phyloP scores from a whole-genome alignment of 2,113 vertebrate genomes.

The Numida meleagris region DNA sequence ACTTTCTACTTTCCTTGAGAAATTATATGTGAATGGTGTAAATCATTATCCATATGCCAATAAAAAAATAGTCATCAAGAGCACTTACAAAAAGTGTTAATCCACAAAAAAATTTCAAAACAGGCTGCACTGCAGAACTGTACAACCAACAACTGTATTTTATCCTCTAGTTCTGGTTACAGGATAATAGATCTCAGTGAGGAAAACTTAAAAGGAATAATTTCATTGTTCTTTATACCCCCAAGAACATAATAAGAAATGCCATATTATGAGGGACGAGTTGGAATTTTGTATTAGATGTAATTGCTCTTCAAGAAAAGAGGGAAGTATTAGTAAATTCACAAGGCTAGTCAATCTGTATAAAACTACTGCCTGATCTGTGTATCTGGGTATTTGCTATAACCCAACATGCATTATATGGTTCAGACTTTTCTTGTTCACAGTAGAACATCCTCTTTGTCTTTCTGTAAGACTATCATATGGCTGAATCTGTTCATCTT shows the following conservation, averaged over 20 bases:
- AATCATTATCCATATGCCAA: background rate
- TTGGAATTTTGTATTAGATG: background rate
- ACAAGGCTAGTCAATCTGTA: background rate
- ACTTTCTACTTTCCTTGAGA: background rate
- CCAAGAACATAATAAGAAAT: background rate
- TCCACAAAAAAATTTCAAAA: background rate
- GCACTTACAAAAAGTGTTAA: background rate
- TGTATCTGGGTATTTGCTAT: background rate
- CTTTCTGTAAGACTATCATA: background rate
- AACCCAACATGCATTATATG: background rate
- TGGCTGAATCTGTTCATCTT: background rate
- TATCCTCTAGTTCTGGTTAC: background rate
- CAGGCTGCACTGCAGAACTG: background rate
- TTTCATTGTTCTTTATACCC: background rate
- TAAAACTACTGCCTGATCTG: background rate
- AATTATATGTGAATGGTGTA: constrained; percentile 12
- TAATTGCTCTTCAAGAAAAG: background rate
- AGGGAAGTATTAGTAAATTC: background rate
- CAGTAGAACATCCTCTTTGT: background rate
- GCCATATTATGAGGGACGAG: background rate
- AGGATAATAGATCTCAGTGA: background rate
- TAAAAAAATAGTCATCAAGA: background rate
- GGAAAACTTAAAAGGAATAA: background rate
- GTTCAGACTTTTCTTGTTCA: background rate
- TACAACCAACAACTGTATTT: background rate